Percentiles rank a stretch among this genome's conserved stretches.
Evolutionary conservation across 2,113 vertebrate species (phyloP).

Genomic region (Leuciscus idus): DNA sequence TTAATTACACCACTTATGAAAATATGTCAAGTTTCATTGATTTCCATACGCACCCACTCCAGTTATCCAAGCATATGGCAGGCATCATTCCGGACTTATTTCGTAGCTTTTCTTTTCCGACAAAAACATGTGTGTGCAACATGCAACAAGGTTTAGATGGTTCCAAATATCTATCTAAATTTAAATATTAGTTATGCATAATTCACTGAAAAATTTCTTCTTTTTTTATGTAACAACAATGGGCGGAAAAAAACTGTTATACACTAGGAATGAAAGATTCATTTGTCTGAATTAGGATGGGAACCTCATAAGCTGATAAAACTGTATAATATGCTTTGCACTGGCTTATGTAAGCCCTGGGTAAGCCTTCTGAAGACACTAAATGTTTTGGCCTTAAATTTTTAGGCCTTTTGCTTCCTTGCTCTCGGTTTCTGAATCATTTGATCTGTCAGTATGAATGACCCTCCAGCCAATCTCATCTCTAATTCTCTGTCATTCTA

Average conservation of each 20-base stretch:
- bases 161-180: neutral
- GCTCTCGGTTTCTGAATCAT: conserved; percentile 7
- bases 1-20: neutral
- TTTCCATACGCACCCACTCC: neutral
- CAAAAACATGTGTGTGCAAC: neutral
- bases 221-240: neutral
- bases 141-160: neutral
- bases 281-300: conserved; percentile 39
- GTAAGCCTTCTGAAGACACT: conserved; percentile 20
- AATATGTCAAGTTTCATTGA: conserved; percentile 12
- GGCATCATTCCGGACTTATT: neutral
- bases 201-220: neutral
- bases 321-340: conserved; percentile 47
- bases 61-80: neutral
- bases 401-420: neutral
- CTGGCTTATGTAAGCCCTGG: conserved; percentile 39
- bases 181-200: neutral
- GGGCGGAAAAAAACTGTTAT: neutral
- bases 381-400: neutral
- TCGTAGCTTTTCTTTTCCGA: neutral
- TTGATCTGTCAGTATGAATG: conserved; percentile 8
- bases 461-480: conserved; percentile 18
- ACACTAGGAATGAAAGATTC: conserved; percentile 20
- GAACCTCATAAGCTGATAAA: conserved; percentile 46
- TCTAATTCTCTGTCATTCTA: neutral